Percentiles rank a stretch among this genome's conserved stretches.
Conservation (phyloP, 1,140 invertebrate genomes). For the Drosophila ironensis region DNA sequence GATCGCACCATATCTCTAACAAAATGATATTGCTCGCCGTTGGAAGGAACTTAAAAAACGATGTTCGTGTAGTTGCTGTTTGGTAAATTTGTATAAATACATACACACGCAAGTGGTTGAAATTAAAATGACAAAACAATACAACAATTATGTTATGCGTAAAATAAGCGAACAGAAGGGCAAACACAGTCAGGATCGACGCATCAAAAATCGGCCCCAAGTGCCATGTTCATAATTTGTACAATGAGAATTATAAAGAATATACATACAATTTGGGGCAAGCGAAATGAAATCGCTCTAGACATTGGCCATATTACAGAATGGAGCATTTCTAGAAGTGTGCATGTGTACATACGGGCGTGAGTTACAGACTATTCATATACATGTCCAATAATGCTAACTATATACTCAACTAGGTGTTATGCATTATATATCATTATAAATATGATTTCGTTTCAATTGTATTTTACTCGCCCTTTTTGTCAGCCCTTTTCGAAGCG, state of each 20-base stretch:
- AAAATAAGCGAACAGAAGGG: slow-evolving; percentile 20
- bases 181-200: slow-evolving; percentile 7
- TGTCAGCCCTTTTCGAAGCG: not conserved
- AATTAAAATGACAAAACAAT: slow-evolving; percentile 19
- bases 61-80: slow-evolving; percentile 32
- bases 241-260: slow-evolving; percentile 35
- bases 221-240: slow-evolving; percentile 50
- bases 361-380: slow-evolving; percentile 51
- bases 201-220: slow-evolving; percentile 23
- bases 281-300: slow-evolving; percentile 15
- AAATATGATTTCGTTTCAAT: slow-evolving; percentile 45
- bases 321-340: slow-evolving; percentile 18
- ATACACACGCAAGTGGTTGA: slow-evolving; percentile 4
- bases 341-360: slow-evolving; percentile 15
- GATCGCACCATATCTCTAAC: slow-evolving; percentile 46
- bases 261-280: slow-evolving; percentile 19
- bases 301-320: slow-evolving; percentile 28
- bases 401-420: slow-evolving; percentile 58
- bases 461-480: slow-evolving; percentile 12
- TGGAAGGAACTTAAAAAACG: slow-evolving; percentile 68
- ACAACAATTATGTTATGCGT: slow-evolving; percentile 24
- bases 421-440: slow-evolving; percentile 52
- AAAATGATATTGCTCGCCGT: slow-evolving; percentile 48
- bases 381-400: slow-evolving; percentile 75
- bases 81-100: slow-evolving; percentile 43